Base-by-base conservation (phyloP, 2,797 vertebrate species). In the Sparus aurata region DNA sequence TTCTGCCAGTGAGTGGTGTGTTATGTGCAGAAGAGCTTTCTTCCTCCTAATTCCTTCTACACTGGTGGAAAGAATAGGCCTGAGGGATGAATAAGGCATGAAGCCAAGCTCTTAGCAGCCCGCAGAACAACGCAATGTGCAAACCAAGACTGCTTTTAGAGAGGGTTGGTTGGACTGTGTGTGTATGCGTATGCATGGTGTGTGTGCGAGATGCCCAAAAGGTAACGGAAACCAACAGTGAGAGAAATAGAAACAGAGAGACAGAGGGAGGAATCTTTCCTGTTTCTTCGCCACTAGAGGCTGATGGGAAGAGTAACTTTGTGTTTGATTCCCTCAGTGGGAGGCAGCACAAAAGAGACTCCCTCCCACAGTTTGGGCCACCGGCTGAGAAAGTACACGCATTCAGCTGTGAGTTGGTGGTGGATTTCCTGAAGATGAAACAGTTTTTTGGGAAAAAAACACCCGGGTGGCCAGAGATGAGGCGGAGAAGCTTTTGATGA, bases 41-140 rank as follows among this genome's bases (percentile, higher is more conserved):
- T 59, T 75, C 49, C 66, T 60, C 57, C 66, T 75, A 54, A 79
- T 76, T 87, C 73, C 64, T 69, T 86, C 63, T 82, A 59, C 38
- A 38, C 75, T 77, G 50, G 85, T 75, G 66, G 70, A 68, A 82
- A 90, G 85, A 89, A 87, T 63, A 74, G 72, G 74, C 87, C 82
- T 75, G 79, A 74, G 73, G 83, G 86, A 93, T 95, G 87, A 95
- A 94, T 94, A 92, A 93, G 85, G 75, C 90, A 94, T 94, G 89
- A 91, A 86, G 75, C 60, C 65, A 67, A 77, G 87, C 89, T 92
- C 89, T 91, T 87, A 91, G 90, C 64, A 81, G 73, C 47, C 82
- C 69, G 71, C 25, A 59, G 64, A 86, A 90, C 89, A 91, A 88
- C 59, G 18, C 80, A 65, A 82, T 75, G 71, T 87, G 79, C 91